phyloP scores from a whole-genome alignment of 2,113 vertebrate genomes.

The Galeopterus variegatus region DNA sequence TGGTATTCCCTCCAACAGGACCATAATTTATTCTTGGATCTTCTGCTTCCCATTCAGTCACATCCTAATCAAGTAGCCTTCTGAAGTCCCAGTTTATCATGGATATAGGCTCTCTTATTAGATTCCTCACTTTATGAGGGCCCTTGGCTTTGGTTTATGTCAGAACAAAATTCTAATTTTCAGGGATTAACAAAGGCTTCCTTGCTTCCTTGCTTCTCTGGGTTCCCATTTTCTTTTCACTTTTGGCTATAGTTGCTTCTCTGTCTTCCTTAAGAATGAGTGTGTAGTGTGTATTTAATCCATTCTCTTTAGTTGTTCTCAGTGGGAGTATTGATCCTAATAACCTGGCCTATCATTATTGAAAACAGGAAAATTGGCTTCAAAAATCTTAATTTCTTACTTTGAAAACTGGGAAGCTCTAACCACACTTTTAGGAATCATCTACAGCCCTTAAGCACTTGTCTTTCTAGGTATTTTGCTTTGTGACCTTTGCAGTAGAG shows the following conservation, averaged over 20 bases:
- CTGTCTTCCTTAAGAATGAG: slow-evolving; percentile 2
- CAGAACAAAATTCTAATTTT: slow-evolving; percentile 52
- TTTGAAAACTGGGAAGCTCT: slow-evolving; percentile 37
- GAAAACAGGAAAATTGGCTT: slow-evolving; percentile 31
- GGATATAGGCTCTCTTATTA: not conserved
- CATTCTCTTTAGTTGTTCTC: slow-evolving; percentile 21
- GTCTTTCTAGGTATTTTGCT: slow-evolving; percentile 46
- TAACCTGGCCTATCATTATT: not conserved
- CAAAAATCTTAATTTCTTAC: not conserved
- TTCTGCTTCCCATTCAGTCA: not conserved
- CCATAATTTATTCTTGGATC: not conserved
- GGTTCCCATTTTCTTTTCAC: slow-evolving; percentile 5
- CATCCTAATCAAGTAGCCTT: not conserved
- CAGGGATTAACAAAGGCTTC: not conserved
- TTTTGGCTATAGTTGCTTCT: slow-evolving; percentile 18
- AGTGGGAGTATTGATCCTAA: not conserved
- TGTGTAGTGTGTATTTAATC: not conserved
- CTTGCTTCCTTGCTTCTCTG: not conserved
- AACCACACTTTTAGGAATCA: not conserved
- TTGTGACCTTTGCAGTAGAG: slow-evolving; percentile 46
- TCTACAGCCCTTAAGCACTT: not conserved
- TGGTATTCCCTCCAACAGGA: not conserved
- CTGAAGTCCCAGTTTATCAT: not conserved
- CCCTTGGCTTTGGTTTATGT: slow-evolving; percentile 26
- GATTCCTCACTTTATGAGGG: not conserved